These are phyloP conservation scores for Odontomyia ornata DNA, from an alignment of 2,888 invertebrate species.

Conservation along the genomic window DNA sequence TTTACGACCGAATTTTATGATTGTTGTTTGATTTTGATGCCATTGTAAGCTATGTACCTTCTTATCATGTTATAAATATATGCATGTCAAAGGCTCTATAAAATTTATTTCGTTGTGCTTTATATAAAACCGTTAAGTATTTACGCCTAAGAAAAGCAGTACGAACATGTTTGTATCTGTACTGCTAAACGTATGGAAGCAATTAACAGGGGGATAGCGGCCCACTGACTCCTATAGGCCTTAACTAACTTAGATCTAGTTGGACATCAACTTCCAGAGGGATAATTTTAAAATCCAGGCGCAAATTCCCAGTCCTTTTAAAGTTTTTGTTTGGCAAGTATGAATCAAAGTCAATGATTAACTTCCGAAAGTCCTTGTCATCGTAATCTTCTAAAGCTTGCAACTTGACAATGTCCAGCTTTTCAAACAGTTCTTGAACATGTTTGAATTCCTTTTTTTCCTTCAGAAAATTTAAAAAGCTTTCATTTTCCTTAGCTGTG, in stretches of 20 bases:
- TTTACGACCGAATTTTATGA: no score
- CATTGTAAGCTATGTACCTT: no score
- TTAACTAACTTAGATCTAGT: slow-evolving; percentile 55
- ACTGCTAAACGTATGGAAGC: slow-evolving; percentile 62
- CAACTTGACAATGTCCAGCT: no score
- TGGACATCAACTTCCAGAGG: slow-evolving; percentile 57
- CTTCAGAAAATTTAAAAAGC: slow-evolving; percentile 59
- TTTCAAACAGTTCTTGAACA: slow-evolving; percentile 56
- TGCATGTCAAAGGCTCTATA: no score
- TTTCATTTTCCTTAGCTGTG: slow-evolving; percentile 46
- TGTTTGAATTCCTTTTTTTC: slow-evolving; percentile 53
- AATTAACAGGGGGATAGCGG: slow-evolving; percentile 57
- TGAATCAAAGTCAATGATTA: slow-evolving; percentile 58
- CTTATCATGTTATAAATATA: no score
- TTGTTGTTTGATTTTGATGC: no score
- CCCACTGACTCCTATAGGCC: slow-evolving; percentile 54
- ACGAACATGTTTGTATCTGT: slow-evolving; percentile 61
- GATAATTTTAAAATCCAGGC: slow-evolving; percentile 57
- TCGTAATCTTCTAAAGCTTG: no score
- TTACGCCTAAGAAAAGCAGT: slow-evolving; percentile 59
- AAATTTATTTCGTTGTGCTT: no score
- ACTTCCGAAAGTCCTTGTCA: slow-evolving; percentile 45
- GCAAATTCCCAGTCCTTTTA: slow-evolving; percentile 56
- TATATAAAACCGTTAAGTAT: no score
- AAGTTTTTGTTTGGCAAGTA: slow-evolving; percentile 56